Evolutionary conservation across 2,797 vertebrate genomes (phyloP).

Genomic region (Dallia pectoralis): DNA sequence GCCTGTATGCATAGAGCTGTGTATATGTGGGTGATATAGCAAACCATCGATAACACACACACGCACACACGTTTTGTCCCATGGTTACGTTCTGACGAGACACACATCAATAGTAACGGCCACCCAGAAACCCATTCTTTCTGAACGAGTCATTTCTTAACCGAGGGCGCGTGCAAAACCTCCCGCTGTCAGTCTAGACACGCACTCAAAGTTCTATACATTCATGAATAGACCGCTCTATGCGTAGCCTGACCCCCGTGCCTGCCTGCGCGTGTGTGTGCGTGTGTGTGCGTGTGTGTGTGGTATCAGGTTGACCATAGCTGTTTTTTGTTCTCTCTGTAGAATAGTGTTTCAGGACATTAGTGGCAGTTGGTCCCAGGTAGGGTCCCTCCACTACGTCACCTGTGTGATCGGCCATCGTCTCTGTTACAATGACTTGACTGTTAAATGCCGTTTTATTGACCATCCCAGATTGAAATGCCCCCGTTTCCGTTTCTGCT

Average conservation of each 20-base stretch:
- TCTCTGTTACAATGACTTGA: slow-evolving; percentile 62
- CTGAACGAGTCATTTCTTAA: not conserved
- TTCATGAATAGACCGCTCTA: slow-evolving; percentile 64
- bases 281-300: slow-evolving; percentile 52
- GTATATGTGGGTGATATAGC: slow-evolving; percentile 47
- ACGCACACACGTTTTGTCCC: not conserved
- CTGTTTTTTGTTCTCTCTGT: slow-evolving; percentile 90
- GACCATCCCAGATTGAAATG: slow-evolving; percentile 81
- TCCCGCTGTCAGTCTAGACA: not conserved
- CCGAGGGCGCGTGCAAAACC: too few relatives aligned
- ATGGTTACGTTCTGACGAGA: not conserved
- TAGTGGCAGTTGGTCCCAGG: slow-evolving; percentile 99
- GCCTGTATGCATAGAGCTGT: slow-evolving; percentile 54
- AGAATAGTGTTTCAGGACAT: slow-evolving; percentile 99
- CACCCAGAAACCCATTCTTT: not conserved
- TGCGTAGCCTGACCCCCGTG: slow-evolving; percentile 49
- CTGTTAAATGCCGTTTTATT: slow-evolving; percentile 79
- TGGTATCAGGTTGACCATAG: slow-evolving; percentile 77
- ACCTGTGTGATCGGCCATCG: slow-evolving; percentile 79
- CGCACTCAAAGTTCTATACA: slow-evolving; percentile 18
- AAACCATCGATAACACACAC: not conserved
- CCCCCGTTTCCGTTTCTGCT: slow-evolving; percentile 71
- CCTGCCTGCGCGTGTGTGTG: slow-evolving; percentile 32
- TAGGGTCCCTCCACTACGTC: slow-evolving; percentile 73
- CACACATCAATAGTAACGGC: not conserved